Evolutionary conservation across 2,888 invertebrate species (phyloP).

Genomic region (Dexiosoma caninum): DNA sequence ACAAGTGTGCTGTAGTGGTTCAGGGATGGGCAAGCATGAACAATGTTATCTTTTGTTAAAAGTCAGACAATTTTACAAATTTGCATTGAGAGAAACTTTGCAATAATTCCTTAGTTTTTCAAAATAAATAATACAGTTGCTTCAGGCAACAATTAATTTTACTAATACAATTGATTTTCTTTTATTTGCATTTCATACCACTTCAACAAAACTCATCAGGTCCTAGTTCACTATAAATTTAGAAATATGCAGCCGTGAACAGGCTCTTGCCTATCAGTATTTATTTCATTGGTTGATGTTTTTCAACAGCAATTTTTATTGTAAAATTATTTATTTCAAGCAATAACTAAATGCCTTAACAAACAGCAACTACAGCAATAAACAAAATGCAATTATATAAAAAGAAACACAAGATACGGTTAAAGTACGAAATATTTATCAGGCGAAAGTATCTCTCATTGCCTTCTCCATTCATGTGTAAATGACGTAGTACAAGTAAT

Average conservation of each 20-base stretch:
- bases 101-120: too few species aligned
- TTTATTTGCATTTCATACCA: too few species aligned
- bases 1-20: neutral
- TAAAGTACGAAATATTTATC: slow-evolving; percentile 34
- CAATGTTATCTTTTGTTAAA: neutral
- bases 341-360: slow-evolving; percentile 11
- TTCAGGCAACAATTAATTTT: too few species aligned
- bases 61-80: neutral
- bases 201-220: too few species aligned
- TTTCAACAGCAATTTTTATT: neutral
- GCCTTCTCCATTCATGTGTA: slow-evolving; percentile 36
- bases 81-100: neutral
- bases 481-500: slow-evolving; percentile 17
- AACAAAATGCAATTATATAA: slow-evolving; percentile 31
- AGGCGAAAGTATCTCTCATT: slow-evolving; percentile 42
- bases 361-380: slow-evolving; percentile 5
- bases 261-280: neutral
- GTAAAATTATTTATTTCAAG: slow-evolving; percentile 4
- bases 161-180: too few species aligned
- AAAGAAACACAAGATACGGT: slow-evolving; percentile 38
- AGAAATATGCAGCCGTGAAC: neutral
- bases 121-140: too few species aligned
- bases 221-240: too few species aligned
- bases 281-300: neutral
- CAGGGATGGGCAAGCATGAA: neutral